These are phyloP conservation scores for Drosophila micromelanica DNA, from an alignment of 1,140 invertebrate species.

Conservation along the genomic window DNA sequence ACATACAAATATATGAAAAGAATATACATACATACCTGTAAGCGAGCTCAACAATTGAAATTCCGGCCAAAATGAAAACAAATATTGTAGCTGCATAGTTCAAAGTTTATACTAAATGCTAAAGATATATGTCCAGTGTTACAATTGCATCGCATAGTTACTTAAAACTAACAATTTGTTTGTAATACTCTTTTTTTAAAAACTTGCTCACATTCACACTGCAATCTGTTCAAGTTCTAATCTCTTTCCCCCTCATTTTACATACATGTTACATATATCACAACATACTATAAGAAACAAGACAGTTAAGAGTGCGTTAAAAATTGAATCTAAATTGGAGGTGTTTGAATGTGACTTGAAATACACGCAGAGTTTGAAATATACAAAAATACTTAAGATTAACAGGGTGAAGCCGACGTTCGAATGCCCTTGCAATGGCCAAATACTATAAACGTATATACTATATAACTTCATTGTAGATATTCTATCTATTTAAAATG, in stretches of 20 bases:
- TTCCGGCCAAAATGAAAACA: conserved; percentile 22
- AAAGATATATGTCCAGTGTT: conserved; percentile 42
- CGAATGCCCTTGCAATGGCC: conserved; percentile 21
- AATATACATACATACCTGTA: conserved; percentile 19
- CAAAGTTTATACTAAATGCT: conserved; percentile 46
- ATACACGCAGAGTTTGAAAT: conserved; percentile 12
- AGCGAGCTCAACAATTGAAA: conserved; percentile 35
- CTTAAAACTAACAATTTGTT: conserved; percentile 40
- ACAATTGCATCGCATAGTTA: conserved; percentile 49
- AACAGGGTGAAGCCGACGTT: conserved; percentile 5
- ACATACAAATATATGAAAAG: conserved; percentile 13
- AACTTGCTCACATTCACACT: conserved; percentile 7
- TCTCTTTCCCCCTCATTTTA: conserved; percentile 5
- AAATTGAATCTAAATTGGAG: conserved; percentile 11
- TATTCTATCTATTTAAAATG: conserved; percentile 16
- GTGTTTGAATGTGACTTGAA: conserved; percentile 1
- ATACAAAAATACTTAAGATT: conserved; percentile 18
- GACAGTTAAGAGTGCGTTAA: background rate
- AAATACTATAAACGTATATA: background rate
- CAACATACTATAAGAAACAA: conserved; percentile 39
- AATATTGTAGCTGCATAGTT: conserved; percentile 37
- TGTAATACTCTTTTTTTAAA: conserved; percentile 41
- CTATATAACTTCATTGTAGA: conserved; percentile 4
- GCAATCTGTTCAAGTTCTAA: background rate
- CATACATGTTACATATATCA: conserved; percentile 39